Percentiles rank a stretch among this genome's conserved stretches.
Conservation (phyloP, 2,113 vertebrate genomes). For the Malurus cyaneus region DNA sequence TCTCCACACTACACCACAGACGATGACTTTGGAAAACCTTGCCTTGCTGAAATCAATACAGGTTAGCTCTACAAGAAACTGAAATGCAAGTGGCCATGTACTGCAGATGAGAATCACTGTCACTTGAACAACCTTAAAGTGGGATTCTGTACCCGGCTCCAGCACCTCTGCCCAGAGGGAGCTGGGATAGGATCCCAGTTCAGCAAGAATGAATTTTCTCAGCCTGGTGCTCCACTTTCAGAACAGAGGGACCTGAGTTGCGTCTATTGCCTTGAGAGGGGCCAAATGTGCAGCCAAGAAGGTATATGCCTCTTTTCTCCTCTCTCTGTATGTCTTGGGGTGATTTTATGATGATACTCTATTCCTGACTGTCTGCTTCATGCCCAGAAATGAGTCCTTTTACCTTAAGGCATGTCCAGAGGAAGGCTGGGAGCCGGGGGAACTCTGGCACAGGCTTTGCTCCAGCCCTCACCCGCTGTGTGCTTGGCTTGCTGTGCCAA, state of each 20-base stretch:
- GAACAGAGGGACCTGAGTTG: fast-evolving
- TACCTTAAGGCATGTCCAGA: too few relatives aligned
- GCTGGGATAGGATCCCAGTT: neutral
- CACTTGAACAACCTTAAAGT: fast-evolving
- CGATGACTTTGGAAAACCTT: neutral
- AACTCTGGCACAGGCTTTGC: too few relatives aligned
- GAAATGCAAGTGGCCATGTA: neutral
- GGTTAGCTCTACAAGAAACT: neutral
- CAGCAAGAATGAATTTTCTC: neutral
- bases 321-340: neutral
- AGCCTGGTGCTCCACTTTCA: neutral
- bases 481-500: too few relatives aligned
- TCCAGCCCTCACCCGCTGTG: too few relatives aligned
- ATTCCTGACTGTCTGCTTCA: too few relatives aligned
- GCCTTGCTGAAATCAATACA: neutral
- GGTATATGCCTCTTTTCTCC: neutral
- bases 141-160: fast-evolving
- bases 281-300: neutral
- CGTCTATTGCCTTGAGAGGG: neutral
- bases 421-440: too few relatives aligned
- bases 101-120: neutral
- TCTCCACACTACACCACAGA: neutral
- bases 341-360: too few relatives aligned
- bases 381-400: too few relatives aligned
- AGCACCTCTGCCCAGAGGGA: neutral